phyloP scores from a whole-genome alignment of 2,797 vertebrate genomes.

The Sebastes kiyomatsui region DNA sequence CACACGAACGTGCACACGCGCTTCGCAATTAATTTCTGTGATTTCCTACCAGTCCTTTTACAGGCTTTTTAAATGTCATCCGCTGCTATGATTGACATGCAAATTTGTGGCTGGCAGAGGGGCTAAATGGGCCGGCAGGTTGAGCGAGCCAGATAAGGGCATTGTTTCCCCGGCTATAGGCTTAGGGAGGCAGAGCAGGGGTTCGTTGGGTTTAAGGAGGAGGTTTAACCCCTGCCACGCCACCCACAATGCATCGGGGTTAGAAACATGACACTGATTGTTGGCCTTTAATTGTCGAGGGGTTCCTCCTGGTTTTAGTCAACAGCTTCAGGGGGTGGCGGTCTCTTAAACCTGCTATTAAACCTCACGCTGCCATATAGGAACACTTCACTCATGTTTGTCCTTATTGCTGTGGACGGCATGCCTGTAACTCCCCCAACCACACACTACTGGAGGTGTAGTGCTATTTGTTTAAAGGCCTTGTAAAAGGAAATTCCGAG shows the following conservation, averaged over 20 bases:
- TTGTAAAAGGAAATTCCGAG: too few relatives aligned
- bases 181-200: constrained; percentile 59
- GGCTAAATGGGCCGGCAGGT: constrained; percentile 73
- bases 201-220: constrained; percentile 64
- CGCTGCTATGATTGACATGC: constrained; percentile 80
- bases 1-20: constrained; percentile 9
- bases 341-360: neutral
- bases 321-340: neutral
- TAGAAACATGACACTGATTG: neutral
- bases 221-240: constrained; percentile 62
- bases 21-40: constrained; percentile 77
- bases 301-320: neutral
- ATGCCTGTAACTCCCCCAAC: too few relatives aligned
- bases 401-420: too few relatives aligned
- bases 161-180: constrained; percentile 77
- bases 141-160: constrained; percentile 79
- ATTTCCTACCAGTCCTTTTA: constrained; percentile 77
- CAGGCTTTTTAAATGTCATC: constrained; percentile 83
- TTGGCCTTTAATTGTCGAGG: constrained; percentile 6
- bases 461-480: too few relatives aligned
- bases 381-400: too few relatives aligned
- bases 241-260: neutral
- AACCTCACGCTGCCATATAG: too few relatives aligned
- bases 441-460: too few relatives aligned
- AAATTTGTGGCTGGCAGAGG: constrained; percentile 74